Evolutionary conservation across 2,113 vertebrate genomes (phyloP), one percentile per base, ranked within the genome.

Genomic region (Cairina moschata): DNA sequence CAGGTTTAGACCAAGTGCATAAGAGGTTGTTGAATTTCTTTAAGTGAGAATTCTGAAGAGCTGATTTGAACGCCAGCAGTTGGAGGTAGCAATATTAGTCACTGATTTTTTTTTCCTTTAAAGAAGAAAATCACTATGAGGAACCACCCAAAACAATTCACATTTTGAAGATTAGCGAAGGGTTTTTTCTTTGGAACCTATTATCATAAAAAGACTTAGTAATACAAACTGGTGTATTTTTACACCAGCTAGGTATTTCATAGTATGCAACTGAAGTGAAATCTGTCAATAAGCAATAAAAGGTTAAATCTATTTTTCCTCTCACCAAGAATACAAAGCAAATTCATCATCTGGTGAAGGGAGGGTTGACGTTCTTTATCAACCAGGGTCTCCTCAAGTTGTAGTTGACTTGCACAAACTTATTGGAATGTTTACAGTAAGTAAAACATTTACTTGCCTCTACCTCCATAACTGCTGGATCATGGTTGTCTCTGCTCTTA

Each of bases 401-500:
- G n/a, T 3, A 83, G 28, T 6, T n/a, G 40, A 90, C 80, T 75
- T 67, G 32, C 36, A 80, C 78, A 86, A 93, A 50, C 6, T 78
- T 65, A 85, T 0, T 79, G 59, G 28, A 76, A 91, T 87, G 62
- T 77, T 96, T 95, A 93, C 96, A 95, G 95, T 46, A 42, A 96
- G 95, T 89, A 89, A 96, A 96, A 96, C 77, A 93, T 95, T 96
- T 96, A 96, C 96, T 97, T 96, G 96, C 96, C 96, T 96, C 96
- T 96, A 96, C 96, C 96, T 96, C 96, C 95, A 96, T 96, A 97
- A 97, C 62, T 95, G 96, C 91, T 96, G 95, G 83, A 91, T 95
- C 96, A 96, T 93, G 92, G 96, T 5, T 96, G 91, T 91, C 93
- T 96, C 83, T 97, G 96, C 67, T 97, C 96, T 95, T 97, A 96